A percentile compares a stretch with the other conserved stretches of the same genome.
Conservation (phyloP, 2,888 invertebrate genomes). For the Synanthedon formicaeformis region DNA sequence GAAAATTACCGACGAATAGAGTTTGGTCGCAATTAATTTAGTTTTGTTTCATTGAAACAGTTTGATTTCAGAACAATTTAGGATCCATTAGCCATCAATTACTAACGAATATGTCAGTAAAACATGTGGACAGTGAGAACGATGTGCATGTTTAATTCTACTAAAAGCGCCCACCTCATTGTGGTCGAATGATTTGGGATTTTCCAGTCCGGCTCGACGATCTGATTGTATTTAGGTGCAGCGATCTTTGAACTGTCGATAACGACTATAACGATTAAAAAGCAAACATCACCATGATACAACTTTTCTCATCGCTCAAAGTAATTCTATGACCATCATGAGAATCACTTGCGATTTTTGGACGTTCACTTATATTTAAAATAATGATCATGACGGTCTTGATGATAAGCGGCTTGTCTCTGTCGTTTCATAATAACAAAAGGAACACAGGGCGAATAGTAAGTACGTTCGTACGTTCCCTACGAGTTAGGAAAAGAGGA, state of each 20-base stretch:
- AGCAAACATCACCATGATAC: background rate
- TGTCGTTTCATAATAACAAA: too few relatives aligned
- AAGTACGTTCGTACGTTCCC: too few relatives aligned
- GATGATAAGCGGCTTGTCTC: too few relatives aligned
- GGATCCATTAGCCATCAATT: background rate
- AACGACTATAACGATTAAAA: conserved; percentile 11
- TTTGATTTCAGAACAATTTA: background rate
- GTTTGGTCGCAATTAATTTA: too few relatives aligned
- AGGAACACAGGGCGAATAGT: too few relatives aligned
- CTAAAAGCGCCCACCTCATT: conserved; percentile 63
- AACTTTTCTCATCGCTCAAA: background rate
- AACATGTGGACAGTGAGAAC: conserved; percentile 32
- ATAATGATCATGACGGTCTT: too few relatives aligned
- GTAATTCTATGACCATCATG: too few relatives aligned
- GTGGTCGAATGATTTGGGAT: conserved; percentile 50
- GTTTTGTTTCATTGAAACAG: background rate
- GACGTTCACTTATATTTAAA: too few relatives aligned
- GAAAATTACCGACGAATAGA: too few relatives aligned
- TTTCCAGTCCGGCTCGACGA: conserved; percentile 11
- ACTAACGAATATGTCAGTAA: conserved; percentile 39
- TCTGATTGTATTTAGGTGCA: conserved; percentile 1
- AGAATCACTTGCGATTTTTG: too few relatives aligned
- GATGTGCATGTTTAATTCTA: conserved; percentile 47
- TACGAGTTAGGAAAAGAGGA: too few relatives aligned
- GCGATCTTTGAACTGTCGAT: conserved; percentile 15